Evolutionary conservation across 2,113 vertebrate species (phyloP).

Genomic region (Struthidea cinerea): DNA sequence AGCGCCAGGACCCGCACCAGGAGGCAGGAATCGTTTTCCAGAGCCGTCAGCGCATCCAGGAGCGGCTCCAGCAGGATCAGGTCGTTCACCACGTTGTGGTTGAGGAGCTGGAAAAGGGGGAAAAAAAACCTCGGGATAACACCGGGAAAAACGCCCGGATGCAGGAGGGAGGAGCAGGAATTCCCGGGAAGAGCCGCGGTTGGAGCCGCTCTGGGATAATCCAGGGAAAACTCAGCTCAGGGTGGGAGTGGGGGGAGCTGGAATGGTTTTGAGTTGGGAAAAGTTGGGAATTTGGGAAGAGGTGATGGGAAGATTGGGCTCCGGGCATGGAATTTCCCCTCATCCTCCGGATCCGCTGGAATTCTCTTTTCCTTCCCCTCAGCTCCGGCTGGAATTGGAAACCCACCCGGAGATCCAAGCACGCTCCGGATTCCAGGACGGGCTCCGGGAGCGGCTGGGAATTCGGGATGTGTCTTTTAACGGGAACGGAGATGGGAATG

Average conservation of each 20-base stretch:
- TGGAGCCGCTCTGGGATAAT: neutral
- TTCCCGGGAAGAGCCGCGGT: neutral
- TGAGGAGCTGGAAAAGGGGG: neutral
- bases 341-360: fast-evolving
- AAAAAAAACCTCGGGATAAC: neutral
- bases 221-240: neutral
- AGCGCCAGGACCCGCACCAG: neutral
- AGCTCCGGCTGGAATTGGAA: fast-evolving
- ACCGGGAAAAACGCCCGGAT: neutral
- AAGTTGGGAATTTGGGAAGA: neutral
- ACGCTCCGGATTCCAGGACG: fast-evolving
- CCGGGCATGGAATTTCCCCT: no score
- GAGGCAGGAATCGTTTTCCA: neutral
- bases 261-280: neutral
- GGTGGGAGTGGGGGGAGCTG: no score
- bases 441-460: neutral
- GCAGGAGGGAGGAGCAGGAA: no score
- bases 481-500: no score
- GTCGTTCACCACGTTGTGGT: neutral
- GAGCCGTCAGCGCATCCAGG: neutral
- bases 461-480: neutral
- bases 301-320: no score
- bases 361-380: neutral
- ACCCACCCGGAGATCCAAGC: fast-evolving
- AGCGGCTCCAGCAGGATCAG: neutral